phyloP scores from a whole-genome alignment of 2,888 invertebrate species.

The Athrips mouffetella region DNA sequence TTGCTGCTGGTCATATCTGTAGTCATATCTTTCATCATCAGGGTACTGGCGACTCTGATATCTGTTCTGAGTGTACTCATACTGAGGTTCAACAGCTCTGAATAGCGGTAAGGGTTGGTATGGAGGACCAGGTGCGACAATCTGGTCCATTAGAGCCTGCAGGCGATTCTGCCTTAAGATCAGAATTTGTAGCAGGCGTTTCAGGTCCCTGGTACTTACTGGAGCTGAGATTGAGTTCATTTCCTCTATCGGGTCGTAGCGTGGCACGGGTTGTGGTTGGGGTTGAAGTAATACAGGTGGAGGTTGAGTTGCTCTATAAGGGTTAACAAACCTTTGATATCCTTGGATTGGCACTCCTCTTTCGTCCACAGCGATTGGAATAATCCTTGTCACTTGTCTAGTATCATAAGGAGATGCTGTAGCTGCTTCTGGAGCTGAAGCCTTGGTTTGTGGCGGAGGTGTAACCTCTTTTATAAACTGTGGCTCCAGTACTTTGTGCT shows the following conservation, averaged over 20 bases:
- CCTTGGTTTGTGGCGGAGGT: conserved; percentile 43
- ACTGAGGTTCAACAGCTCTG: conserved; percentile 40
- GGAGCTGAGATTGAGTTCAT: conserved; percentile 82
- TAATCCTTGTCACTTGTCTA: conserved; percentile 61
- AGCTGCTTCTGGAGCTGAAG: conserved; percentile 48
- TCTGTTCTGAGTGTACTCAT: conserved; percentile 40
- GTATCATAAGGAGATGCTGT: conserved; percentile 55
- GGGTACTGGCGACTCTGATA: conserved; percentile 49
- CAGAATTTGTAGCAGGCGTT: conserved; percentile 81
- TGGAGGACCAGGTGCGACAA: conserved; percentile 53
- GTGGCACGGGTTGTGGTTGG: conserved; percentile 54
- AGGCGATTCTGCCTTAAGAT: conserved; percentile 80
- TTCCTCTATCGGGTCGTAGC: conserved; percentile 74
- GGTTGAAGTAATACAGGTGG: conserved; percentile 39
- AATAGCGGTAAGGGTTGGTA: conserved; percentile 48
- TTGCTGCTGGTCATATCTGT: conserved; percentile 55
- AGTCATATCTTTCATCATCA: conserved; percentile 67
- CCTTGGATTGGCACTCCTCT: conserved; percentile 65
- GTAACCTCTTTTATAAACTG: conserved; percentile 56
- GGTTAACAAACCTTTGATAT: conserved; percentile 60
- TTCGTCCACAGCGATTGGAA: conserved; percentile 68
- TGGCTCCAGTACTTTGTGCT: conserved; percentile 67
- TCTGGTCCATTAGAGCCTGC: conserved; percentile 75
- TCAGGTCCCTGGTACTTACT: conserved; percentile 84
- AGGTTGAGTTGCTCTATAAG: conserved; percentile 48